These are phyloP conservation scores for silkworm (Bombyx mori) DNA, from an alignment of 1,140 invertebrate genomes.

Conservation along the genomic window ASM3026992v2 NC_085117.1:4919501-4920000, in stretches of 20 bases:
- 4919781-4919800: conserved; percentile 89
- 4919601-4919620: conserved; percentile 52
- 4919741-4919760: conserved; percentile 90
- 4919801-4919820: conserved; percentile 76
- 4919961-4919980: too few relatives aligned
- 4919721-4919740: conserved; percentile 78
- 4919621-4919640: too few relatives aligned
- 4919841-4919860: too few relatives aligned
- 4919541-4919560: conserved; percentile 75
- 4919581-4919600: conserved; percentile 84
- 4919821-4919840: too few relatives aligned
- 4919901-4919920: too few relatives aligned
- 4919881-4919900: too few relatives aligned
- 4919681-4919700: too few relatives aligned
- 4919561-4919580: conserved; percentile 83
- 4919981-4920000: conserved; percentile 59
- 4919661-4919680: too few relatives aligned
- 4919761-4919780: conserved; percentile 73
- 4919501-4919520: conserved; percentile 62
- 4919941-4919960: neutral
- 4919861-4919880: too few relatives aligned
- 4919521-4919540: conserved; percentile 45
- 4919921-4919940: too few relatives aligned
- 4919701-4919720: conserved; percentile 78
- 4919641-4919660: too few relatives aligned